phyloP scores from a whole-genome alignment of 2,797 vertebrate species.

The Miichthys miiuy region DNA sequence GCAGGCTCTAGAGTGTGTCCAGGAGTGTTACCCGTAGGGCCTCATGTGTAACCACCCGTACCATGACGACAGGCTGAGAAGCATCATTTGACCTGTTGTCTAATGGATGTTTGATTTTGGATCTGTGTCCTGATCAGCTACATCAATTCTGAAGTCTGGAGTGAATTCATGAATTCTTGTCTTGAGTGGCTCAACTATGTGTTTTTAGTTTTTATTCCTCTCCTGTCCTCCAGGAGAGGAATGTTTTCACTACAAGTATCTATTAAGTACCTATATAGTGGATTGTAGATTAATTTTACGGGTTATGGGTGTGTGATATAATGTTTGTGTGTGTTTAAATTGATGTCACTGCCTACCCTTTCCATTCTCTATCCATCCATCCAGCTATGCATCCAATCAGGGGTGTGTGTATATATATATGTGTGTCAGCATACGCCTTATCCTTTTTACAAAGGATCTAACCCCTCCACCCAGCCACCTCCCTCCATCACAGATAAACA shows the following conservation, averaged over 20 bases:
- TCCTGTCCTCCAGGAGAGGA: no score
- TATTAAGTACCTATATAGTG: no score
- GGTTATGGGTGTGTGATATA: neutral
- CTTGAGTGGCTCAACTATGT: slow-evolving; percentile 46
- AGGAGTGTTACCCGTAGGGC: slow-evolving; percentile 80
- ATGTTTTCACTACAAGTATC: neutral
- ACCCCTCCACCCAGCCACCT: slow-evolving; percentile 40
- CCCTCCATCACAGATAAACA: slow-evolving; percentile 76
- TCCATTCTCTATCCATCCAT: slow-evolving; percentile 21
- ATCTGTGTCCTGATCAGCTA: slow-evolving; percentile 54
- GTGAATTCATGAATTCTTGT: neutral
- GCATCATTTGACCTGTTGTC: slow-evolving; percentile 83
- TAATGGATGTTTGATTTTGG: slow-evolving; percentile 46
- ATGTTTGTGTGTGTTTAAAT: neutral
- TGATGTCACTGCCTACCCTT: slow-evolving; percentile 2
- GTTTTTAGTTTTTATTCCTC: slow-evolving; percentile 31
- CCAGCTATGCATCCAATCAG: slow-evolving; percentile 15
- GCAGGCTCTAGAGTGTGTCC: no score
- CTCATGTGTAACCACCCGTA: slow-evolving; percentile 84
- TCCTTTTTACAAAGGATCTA: slow-evolving; percentile 50
- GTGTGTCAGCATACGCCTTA: slow-evolving; percentile 31
- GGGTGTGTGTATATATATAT: slow-evolving; percentile 8
- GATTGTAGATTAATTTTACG: neutral
- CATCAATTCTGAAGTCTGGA: slow-evolving; percentile 50
- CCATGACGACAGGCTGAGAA: slow-evolving; percentile 85